Conservation (phyloP, 2,888 invertebrate species). For the Eulithis testata region DNA sequence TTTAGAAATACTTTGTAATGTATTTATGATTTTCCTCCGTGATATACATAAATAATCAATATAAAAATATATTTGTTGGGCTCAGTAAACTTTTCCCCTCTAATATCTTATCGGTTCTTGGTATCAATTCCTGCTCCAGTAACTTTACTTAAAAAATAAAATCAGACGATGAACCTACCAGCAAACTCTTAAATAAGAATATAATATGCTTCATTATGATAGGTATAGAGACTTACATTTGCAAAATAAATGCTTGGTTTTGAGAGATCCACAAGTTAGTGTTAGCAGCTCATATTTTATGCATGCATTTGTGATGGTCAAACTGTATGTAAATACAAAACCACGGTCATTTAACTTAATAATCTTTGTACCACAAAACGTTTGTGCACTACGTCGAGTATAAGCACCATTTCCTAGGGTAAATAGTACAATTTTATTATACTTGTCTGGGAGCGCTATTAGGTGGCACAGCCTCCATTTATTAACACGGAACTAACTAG, state of each 20-base stretch:
- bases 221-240: too few species aligned
- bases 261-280: neutral
- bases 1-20: constrained; percentile 22
- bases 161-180: too few species aligned
- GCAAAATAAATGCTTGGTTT: too few species aligned
- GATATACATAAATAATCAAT: constrained; percentile 4
- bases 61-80: constrained; percentile 5
- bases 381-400: constrained; percentile 8
- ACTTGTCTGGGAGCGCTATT: constrained; percentile 42
- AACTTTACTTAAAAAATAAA: too few species aligned
- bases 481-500: constrained; percentile 40
- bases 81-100: too few species aligned
- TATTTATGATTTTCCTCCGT: constrained; percentile 23
- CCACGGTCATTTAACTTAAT: constrained; percentile 10
- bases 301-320: neutral
- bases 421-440: constrained; percentile 44
- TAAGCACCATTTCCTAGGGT: constrained; percentile 25
- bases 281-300: neutral
- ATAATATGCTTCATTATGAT: too few species aligned
- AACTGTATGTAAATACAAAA: neutral
- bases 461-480: constrained; percentile 42
- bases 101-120: too few species aligned
- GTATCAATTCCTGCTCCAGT: too few species aligned
- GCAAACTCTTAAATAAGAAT: too few species aligned
- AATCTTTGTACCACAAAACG: neutral